Conservation (phyloP, 2,888 invertebrate species). For the Branchinecta sandiegonensis region DNA sequence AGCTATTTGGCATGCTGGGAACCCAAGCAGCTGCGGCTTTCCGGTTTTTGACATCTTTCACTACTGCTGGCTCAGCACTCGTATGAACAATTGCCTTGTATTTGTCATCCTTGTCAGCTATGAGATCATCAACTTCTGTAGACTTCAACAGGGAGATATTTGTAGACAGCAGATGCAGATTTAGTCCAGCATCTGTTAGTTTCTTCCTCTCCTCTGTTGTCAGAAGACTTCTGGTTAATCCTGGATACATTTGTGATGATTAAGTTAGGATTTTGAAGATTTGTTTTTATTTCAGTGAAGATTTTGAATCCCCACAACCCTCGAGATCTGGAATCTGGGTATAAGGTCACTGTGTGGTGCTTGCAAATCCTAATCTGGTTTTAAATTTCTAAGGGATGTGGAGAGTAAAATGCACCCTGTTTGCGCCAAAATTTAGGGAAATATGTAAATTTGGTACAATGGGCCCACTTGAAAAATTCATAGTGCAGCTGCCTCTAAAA, state of each 20-base stretch:
- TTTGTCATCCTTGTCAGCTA: conserved; percentile 95
- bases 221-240: conserved; percentile 84
- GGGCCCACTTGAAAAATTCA: too few species aligned
- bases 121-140: conserved; percentile 91
- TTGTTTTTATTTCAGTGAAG: too few species aligned
- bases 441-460: too few species aligned
- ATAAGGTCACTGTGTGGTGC: too few species aligned
- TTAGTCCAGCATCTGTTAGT: conserved; percentile 65
- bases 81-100: conserved; percentile 88
- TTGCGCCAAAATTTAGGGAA: too few species aligned
- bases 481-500: too few species aligned
- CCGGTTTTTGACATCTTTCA: conserved; percentile 38
- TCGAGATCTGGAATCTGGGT: too few species aligned
- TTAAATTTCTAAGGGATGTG: too few species aligned
- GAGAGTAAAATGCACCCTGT: too few species aligned
- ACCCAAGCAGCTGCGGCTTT: conserved; percentile 60
- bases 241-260: conserved; percentile 97
- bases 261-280: too few species aligned
- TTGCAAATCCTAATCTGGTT: too few species aligned
- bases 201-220: conserved; percentile 92
- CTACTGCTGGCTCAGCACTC: conserved; percentile 67
- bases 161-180: conserved; percentile 85
- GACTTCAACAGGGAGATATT: conserved; percentile 87
- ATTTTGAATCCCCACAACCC: too few species aligned
- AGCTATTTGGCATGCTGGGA: conserved; percentile 91